Percentiles rank a stretch among this genome's conserved stretches.
phyloP scores from a whole-genome alignment of 2,888 invertebrate species.

The Leistus spinibarbis region DNA sequence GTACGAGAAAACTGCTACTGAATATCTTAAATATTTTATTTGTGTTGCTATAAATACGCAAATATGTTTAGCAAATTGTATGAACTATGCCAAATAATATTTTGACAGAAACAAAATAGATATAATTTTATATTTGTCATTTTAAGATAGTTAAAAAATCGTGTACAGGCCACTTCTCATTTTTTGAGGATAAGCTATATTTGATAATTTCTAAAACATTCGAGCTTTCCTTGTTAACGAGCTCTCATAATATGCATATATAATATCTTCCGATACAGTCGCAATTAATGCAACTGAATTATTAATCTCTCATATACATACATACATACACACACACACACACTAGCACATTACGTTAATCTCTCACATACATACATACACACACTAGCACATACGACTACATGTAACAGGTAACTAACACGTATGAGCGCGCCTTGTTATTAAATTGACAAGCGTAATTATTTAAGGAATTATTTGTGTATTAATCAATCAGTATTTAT shows the following conservation, averaged over 20 bases:
- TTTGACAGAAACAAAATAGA: no score
- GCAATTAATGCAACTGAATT: conserved; percentile 1
- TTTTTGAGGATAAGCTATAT: no score
- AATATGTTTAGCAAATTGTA: no score
- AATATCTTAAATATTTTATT: no score
- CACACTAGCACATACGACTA: background rate
- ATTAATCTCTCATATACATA: background rate
- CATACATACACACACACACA: no score
- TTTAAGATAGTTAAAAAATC: no score
- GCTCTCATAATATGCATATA: conserved; percentile 5
- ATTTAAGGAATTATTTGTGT: conserved; percentile 24
- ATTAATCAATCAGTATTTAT: conserved; percentile 4
- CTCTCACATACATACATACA: background rate
- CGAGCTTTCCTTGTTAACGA: background rate
- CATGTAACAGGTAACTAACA: background rate
- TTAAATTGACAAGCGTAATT: conserved; percentile 23
- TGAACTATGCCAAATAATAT: no score
- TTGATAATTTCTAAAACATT: background rate
- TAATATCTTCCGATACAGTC: conserved; percentile 6
- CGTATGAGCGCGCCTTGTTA: background rate
- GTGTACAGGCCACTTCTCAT: no score
- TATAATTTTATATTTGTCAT: no score
- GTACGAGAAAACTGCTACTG: no score
- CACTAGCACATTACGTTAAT: background rate
- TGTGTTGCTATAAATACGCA: no score